Percentiles rank a stretch among this genome's conserved stretches.
Conservation (phyloP, 2,888 invertebrate species). For the Dynastes tityus region DNA sequence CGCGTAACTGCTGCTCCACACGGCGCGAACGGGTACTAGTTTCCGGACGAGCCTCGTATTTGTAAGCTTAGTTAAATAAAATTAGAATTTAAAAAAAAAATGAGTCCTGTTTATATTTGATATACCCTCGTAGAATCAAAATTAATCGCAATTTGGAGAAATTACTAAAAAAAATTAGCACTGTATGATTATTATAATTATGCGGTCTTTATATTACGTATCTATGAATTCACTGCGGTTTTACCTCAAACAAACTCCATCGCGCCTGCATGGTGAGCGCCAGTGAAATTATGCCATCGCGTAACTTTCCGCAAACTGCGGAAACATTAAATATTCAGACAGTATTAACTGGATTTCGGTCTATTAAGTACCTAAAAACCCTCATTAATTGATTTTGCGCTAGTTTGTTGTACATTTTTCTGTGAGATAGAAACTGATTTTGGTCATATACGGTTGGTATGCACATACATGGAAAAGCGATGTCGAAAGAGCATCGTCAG, state of each 20-base stretch:
- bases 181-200: no score
- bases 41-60: no score
- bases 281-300: constrained; percentile 29
- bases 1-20: no score
- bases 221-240: constrained; percentile 12
- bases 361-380: constrained; percentile 37
- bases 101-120: no score
- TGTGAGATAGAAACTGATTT: constrained; percentile 22
- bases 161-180: no score
- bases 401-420: constrained; percentile 37
- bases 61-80: no score
- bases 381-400: constrained; percentile 40
- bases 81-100: no score
- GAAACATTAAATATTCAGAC: constrained; percentile 42
- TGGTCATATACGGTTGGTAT: not conserved
- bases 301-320: constrained; percentile 43
- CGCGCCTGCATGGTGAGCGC: constrained; percentile 25
- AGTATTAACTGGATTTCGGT: constrained; percentile 40
- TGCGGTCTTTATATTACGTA: no score
- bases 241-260: constrained; percentile 34
- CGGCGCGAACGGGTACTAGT: no score
- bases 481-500: constrained; percentile 42
- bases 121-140: no score
- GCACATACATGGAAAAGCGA: constrained; percentile 9
- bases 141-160: no score